Base-by-base conservation (phyloP, 1,140 invertebrate species). In the Trachymyrmex cornetzi region DNA sequence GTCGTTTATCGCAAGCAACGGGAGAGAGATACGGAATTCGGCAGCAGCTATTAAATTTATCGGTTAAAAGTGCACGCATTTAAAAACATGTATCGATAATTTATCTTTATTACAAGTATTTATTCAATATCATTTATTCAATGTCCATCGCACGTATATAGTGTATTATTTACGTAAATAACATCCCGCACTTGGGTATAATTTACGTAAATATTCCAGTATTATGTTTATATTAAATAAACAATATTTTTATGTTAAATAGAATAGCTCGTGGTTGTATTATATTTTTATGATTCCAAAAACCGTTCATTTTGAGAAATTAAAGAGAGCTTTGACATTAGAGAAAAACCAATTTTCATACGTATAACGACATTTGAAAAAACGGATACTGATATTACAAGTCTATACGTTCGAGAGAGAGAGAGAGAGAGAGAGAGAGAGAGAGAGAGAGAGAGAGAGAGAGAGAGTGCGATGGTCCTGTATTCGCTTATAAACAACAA, bases 91-190 rank as follows among this genome's bases (percentile, higher is more conserved):
- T 75, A 84, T 84, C 69, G 80, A 63, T 84, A 84, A 84, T 74
- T 84, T 84, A 84, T 84, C 80, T 84, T 84, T 74, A 84, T 84
- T 84, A 84, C 80, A 74, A 84, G 80, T 84, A 84, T 84, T 84
- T 84, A 84, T 84, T 57, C 80, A 84, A 84, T 84, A 84, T 84
- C 69, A 84, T 84, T 84, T 84, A 84, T 81, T 81, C 79, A 84
- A 84, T 84, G 69, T 48, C 69, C 80, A 63, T 74, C 55, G 53
- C 69, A 48, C 80, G 30, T 48, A 50, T 63, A 71, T 81, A 81
- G 66, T 74, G 55, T 75, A 84, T 84, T 74, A 84, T 84, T 84
- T 84, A 74, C 80, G 55, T 84, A 84, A 84, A 84, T 84, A 84
- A 81, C 66, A 71, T 44, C 50, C 79, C 66, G 50, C 64, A 59